Evolutionary conservation across 2,113 vertebrate genomes (phyloP).

Genomic region (Pseudopipra pipra): DNA sequence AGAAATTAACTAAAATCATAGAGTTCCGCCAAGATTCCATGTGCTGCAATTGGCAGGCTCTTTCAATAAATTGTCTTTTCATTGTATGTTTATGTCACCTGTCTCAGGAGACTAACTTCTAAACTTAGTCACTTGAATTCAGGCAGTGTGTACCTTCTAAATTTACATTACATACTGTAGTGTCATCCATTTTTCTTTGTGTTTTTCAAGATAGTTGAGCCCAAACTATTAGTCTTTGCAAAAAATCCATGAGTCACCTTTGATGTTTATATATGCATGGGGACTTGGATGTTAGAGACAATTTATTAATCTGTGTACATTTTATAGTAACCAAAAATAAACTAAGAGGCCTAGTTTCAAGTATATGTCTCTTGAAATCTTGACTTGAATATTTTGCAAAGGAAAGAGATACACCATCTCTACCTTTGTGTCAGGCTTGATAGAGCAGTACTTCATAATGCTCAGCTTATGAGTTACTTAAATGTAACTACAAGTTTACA

Average conservation of each 20-base stretch:
- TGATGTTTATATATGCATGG: not conserved
- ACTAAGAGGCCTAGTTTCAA: not conserved
- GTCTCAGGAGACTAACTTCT: not conserved
- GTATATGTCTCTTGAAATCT: not conserved
- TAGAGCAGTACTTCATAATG: not conserved
- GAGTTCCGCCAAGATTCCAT: not conserved
- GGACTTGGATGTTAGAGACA: not conserved
- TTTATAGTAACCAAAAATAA: not conserved
- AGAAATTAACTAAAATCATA: not conserved
- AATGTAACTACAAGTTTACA: conserved; percentile 2
- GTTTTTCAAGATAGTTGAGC: not conserved
- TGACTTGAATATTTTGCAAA: not conserved
- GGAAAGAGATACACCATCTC: not conserved
- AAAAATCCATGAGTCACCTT: not conserved
- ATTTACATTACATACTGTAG: not conserved
- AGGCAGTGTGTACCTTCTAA: not conserved
- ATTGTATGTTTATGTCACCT: not conserved
- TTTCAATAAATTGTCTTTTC: not conserved
- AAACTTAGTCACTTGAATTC: not conserved
- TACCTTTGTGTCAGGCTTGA: not conserved
- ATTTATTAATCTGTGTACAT: rapidly evolving
- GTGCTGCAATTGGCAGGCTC: not conserved
- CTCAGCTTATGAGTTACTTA: not conserved
- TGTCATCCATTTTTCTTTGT: not conserved
- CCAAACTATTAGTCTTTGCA: not conserved